Conservation (phyloP, 2,113 vertebrate species). For the Pycnonotus jocosus region DNA sequence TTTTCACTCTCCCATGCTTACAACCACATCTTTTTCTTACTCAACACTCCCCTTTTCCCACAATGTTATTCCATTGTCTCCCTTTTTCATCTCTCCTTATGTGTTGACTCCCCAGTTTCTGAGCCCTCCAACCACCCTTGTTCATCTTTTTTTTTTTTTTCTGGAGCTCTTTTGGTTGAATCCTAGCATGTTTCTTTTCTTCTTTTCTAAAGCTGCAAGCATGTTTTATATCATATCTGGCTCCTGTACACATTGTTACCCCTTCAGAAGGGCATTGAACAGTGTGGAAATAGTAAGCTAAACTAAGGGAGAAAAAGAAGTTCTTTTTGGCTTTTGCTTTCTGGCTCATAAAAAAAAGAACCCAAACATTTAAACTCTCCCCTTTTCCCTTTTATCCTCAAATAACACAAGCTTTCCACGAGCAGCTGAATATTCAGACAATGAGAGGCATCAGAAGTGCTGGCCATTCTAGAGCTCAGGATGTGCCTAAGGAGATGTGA, state of each 20-base stretch:
- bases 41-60: conserved; percentile 38
- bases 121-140: conserved; percentile 41
- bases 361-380: conserved; percentile 65
- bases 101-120: conserved; percentile 57
- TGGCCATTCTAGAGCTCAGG: neutral
- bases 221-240: conserved; percentile 58
- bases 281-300: conserved; percentile 31
- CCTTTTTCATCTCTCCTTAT: conserved; percentile 52
- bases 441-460: neutral
- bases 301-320: conserved; percentile 42
- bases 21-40: conserved; percentile 51
- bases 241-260: conserved; percentile 53
- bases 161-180: conserved; percentile 55
- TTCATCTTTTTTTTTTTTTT: conserved; percentile 50
- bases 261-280: conserved; percentile 52
- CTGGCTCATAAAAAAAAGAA: conserved; percentile 42
- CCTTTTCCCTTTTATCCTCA: conserved; percentile 36
- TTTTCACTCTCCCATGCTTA: conserved; percentile 34
- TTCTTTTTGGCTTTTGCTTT: conserved; percentile 41
- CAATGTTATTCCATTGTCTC: conserved; percentile 57
- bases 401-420: neutral
- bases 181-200: conserved; percentile 62
- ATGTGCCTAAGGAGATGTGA: neutral
- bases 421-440: conserved; percentile 56
- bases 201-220: conserved; percentile 62